These are phyloP conservation scores for Mya arenaria DNA, from an alignment of 1,140 invertebrate genomes.

Conservation along the genomic window DNA sequence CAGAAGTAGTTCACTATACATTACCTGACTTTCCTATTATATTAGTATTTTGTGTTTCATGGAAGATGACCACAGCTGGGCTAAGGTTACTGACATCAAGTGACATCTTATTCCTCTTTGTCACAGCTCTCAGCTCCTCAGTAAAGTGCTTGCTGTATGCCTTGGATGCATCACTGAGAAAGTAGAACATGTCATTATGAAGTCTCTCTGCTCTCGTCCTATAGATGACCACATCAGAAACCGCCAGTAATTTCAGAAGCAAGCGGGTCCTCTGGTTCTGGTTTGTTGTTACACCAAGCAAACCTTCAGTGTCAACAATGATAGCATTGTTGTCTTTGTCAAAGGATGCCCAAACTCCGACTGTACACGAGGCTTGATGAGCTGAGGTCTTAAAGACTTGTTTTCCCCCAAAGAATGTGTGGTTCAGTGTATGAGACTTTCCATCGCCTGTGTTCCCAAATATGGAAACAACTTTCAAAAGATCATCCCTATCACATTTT, in stretches of 20 bases:
- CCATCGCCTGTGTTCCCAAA: slow-evolving; percentile 94
- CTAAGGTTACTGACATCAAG: slow-evolving; percentile 83
- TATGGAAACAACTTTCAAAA: slow-evolving; percentile 92
- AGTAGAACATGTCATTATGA: slow-evolving; percentile 90
- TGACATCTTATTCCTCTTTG: slow-evolving; percentile 78
- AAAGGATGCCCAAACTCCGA: slow-evolving; percentile 91
- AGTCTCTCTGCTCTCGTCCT: slow-evolving; percentile 89
- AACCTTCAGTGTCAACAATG: slow-evolving; percentile 91
- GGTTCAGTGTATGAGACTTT: slow-evolving; percentile 91
- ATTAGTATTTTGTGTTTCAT: slow-evolving; percentile 90
- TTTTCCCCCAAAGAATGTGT: slow-evolving; percentile 89
- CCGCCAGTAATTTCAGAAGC: slow-evolving; percentile 89
- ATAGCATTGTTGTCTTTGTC: slow-evolving; percentile 86
- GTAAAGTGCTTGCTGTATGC: slow-evolving; percentile 90
- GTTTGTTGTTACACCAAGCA: slow-evolving; percentile 86
- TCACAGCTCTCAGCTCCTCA: slow-evolving; percentile 84
- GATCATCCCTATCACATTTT: slow-evolving; percentile 70
- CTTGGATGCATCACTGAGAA: slow-evolving; percentile 89
- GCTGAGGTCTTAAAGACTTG: slow-evolving; percentile 89
- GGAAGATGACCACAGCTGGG: slow-evolving; percentile 90
- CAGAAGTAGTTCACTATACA: background rate
- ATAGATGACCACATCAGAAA: slow-evolving; percentile 92
- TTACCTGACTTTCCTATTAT: slow-evolving; percentile 72
- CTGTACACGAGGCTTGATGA: slow-evolving; percentile 88
- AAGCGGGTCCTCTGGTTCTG: slow-evolving; percentile 88